Evolutionary conservation across 2,113 vertebrate species (phyloP).

Genomic region (Arizona elegans): DNA sequence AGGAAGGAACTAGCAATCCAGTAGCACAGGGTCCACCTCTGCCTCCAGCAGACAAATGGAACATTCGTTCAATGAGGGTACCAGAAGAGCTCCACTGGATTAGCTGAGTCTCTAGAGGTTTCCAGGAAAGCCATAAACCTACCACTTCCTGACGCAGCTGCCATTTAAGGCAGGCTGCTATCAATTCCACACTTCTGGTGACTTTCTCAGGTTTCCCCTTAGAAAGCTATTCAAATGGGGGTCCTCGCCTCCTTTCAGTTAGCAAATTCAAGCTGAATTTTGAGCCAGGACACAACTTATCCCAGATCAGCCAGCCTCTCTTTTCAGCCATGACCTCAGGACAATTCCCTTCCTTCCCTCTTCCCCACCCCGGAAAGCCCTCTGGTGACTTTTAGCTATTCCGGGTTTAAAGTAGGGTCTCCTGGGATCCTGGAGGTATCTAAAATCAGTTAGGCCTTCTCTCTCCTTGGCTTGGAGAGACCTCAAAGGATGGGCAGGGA

Average conservation of each 20-base stretch:
- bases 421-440: background rate
- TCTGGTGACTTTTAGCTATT: background rate
- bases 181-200: background rate
- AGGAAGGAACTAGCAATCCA: background rate
- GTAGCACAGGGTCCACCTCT: background rate
- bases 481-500: fast-evolving
- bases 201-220: background rate
- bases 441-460: too few relatives aligned
- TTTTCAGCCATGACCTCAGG: background rate
- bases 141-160: background rate
- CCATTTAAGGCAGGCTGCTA: background rate
- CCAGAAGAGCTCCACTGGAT: background rate
- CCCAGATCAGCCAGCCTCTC: background rate
- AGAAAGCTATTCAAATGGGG: background rate
- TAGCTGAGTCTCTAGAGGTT: background rate
- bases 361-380: background rate
- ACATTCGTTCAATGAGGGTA: background rate
- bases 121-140: background rate
- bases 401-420: background rate
- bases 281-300: background rate
- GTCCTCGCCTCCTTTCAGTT: background rate
- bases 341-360: background rate
- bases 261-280: background rate
- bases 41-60: background rate
- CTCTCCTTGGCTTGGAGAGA: background rate